These are phyloP conservation scores for Recurvirostra avosetta DNA, from an alignment of 2,113 vertebrate species.

Conservation along the genomic window DNA sequence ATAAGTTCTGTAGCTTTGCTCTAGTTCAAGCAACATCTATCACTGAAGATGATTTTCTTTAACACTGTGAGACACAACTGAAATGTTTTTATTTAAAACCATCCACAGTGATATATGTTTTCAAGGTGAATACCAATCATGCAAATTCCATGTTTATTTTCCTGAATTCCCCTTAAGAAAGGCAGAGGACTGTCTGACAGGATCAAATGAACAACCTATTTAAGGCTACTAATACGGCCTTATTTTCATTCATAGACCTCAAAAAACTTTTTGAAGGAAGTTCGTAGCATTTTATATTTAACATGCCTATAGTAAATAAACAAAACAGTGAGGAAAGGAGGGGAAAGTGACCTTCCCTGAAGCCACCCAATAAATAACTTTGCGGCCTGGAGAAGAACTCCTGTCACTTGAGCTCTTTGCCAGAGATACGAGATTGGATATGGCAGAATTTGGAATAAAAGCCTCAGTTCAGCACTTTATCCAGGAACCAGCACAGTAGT, in stretches of 20 bases:
- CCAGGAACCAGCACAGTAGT: rapidly evolving
- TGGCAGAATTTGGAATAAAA: neutral
- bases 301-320: neutral
- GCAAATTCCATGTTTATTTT: neutral
- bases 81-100: neutral
- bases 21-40: neutral
- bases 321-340: neutral
- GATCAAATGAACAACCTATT: neutral
- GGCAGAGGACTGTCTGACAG: neutral
- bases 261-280: neutral
- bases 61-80: neutral
- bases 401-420: neutral
- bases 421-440: neutral
- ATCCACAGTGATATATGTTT: neutral
- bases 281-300: neutral
- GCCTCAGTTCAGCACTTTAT: neutral
- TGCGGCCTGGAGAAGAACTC: neutral
- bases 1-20: neutral
- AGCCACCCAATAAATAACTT: neutral
- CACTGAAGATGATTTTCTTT: neutral
- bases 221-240: neutral
- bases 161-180: neutral
- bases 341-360: neutral
- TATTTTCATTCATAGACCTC: neutral
- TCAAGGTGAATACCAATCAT: neutral